Percentiles rank a stretch among this genome's conserved stretches.
phyloP scores from a whole-genome alignment of 2,797 vertebrate species.

The Gouania willdenowi region DNA sequence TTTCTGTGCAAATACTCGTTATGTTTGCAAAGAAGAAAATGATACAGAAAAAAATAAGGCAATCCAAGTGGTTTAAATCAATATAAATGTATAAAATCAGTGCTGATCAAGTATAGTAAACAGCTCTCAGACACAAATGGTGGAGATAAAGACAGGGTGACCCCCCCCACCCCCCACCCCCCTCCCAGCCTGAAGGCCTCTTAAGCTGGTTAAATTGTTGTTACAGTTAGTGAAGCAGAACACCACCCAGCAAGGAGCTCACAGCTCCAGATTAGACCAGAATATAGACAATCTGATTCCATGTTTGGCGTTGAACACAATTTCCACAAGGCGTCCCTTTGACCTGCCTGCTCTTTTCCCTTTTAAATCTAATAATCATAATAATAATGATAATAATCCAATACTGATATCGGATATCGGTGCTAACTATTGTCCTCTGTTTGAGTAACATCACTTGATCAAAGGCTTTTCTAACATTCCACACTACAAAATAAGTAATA shows the following conservation, averaged over 20 bases:
- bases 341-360: too few species aligned
- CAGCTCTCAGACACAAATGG: conserved; percentile 28
- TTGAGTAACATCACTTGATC: too few species aligned
- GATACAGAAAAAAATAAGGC: not conserved
- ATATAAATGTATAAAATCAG: not conserved
- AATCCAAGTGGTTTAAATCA: not conserved
- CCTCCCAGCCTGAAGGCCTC: conserved; percentile 26
- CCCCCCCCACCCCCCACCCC: conserved; percentile 47
- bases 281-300: conserved; percentile 56
- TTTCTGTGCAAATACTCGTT: conserved; percentile 3
- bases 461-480: too few species aligned
- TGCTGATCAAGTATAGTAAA: conserved; percentile 18
- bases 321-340: conserved; percentile 34
- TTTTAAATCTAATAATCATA: too few species aligned
- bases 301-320: conserved; percentile 45
- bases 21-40: not conserved
- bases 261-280: conserved; percentile 64
- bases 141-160: conserved; percentile 47
- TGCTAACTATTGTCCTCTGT: too few species aligned
- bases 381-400: too few species aligned
- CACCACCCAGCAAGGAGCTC: conserved; percentile 35
- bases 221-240: conserved; percentile 46
- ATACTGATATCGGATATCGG: too few species aligned
- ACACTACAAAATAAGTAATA: too few species aligned
- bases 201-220: conserved; percentile 61